phyloP scores from a whole-genome alignment of 2,797 vertebrate genomes.

The Eospalax fontanierii region DNA sequence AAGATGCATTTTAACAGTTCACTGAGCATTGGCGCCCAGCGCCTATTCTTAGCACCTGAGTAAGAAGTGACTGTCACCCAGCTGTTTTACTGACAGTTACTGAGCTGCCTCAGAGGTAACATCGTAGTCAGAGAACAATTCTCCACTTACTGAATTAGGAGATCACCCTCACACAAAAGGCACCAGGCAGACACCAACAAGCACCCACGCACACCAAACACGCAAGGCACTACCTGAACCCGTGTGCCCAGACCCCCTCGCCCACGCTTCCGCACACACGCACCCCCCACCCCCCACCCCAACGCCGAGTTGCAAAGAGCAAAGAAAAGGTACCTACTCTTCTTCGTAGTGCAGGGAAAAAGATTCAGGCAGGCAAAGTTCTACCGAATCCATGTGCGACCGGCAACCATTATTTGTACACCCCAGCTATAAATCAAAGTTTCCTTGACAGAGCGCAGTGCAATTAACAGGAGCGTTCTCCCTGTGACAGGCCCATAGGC shows the following conservation, averaged over 20 bases:
- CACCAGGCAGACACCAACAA: constrained; percentile 84
- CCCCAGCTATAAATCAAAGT: constrained; percentile 97
- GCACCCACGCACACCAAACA: constrained; percentile 79
- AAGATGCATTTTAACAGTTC: constrained; percentile 88
- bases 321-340: constrained; percentile 98
- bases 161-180: constrained; percentile 86
- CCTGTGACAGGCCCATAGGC: constrained; percentile 92
- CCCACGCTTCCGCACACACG: constrained; percentile 38
- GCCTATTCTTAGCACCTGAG: constrained; percentile 90
- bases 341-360: constrained; percentile 99
- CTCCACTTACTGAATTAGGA: constrained; percentile 87
- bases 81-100: constrained; percentile 87
- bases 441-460: constrained; percentile 93
- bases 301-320: constrained; percentile 75
- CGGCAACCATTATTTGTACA: constrained; percentile 95
- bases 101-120: constrained; percentile 87
- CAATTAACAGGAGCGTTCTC: constrained; percentile 94
- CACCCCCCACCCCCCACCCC: constrained; percentile 58
- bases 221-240: constrained; percentile 82
- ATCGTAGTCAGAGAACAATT: constrained; percentile 85
- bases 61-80: constrained; percentile 89
- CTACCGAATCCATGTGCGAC: constrained; percentile 99
- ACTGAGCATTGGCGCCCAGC: constrained; percentile 87
- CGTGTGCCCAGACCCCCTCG: constrained; percentile 9
- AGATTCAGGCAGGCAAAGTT: constrained; percentile 98